A percentile compares a stretch with the other conserved stretches of the same genome.
These are phyloP conservation scores for Nysson spinosus DNA, from an alignment of 2,888 invertebrate genomes.

Conservation along the genomic window DNA sequence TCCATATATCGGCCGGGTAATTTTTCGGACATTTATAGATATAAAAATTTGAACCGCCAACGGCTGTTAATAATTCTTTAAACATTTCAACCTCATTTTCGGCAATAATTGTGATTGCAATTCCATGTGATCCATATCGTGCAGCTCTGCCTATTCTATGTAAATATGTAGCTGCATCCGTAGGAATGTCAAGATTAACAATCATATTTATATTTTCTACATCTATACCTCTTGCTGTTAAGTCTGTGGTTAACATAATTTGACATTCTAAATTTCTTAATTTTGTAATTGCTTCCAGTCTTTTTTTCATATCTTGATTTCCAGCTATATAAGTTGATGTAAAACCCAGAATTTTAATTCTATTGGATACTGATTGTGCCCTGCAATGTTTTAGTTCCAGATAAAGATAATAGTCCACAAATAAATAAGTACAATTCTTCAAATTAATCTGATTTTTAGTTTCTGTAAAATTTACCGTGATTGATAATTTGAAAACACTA, in stretches of 20 bases:
- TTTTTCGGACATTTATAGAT: slow-evolving; percentile 78
- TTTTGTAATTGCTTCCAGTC: slow-evolving; percentile 86
- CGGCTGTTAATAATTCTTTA: slow-evolving; percentile 79
- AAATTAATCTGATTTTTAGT: too few relatives aligned
- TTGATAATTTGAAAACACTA: slow-evolving; percentile 95
- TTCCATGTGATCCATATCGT: slow-evolving; percentile 92
- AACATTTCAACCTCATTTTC: slow-evolving; percentile 83
- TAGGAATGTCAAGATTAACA: slow-evolving; percentile 93
- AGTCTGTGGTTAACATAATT: slow-evolving; percentile 93
- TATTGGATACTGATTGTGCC: slow-evolving; percentile 87
- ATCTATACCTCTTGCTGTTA: slow-evolving; percentile 96
- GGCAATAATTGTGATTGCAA: slow-evolving; percentile 86
- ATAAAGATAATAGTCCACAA: too few relatives aligned
- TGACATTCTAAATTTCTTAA: slow-evolving; percentile 90
- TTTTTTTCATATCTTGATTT: slow-evolving; percentile 86
- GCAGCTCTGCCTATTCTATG: slow-evolving; percentile 98
- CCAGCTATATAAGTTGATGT: slow-evolving; percentile 88
- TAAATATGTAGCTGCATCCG: slow-evolving; percentile 89
- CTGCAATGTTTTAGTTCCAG: too few relatives aligned
- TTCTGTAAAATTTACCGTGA: slow-evolving; percentile 81
- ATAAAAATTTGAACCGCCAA: slow-evolving; percentile 79
- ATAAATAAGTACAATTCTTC: neutral
- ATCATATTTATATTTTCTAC: slow-evolving; percentile 95
- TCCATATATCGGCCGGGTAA: slow-evolving; percentile 70
- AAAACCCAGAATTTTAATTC: slow-evolving; percentile 86